phyloP scores from a whole-genome alignment of 2,113 vertebrate species.

The Morone chrysops region DNA sequence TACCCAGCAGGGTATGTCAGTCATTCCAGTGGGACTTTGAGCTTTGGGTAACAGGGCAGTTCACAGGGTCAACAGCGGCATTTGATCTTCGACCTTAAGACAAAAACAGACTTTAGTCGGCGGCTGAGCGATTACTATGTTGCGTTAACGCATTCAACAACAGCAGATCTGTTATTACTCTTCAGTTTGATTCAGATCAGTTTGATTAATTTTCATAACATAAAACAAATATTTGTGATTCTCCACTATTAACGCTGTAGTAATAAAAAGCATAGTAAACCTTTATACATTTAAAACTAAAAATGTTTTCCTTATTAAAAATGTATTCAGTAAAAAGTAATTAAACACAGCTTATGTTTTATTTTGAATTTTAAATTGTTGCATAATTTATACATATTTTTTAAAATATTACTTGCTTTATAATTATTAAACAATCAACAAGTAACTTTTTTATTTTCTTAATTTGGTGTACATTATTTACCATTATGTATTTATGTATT shows the following conservation, averaged over 20 bases:
- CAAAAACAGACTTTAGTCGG: slow-evolving; percentile 56
- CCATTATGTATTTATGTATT: too few species aligned
- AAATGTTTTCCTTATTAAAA: too few species aligned
- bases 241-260: neutral
- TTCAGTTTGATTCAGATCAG: neutral
- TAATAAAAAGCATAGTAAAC: neutral
- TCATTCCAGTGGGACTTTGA: slow-evolving; percentile 20
- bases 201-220: neutral
- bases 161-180: slow-evolving; percentile 2
- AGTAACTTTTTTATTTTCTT: neutral
- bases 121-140: slow-evolving; percentile 34
- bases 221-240: neutral
- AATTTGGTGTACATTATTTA: too few species aligned
- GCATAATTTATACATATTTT: neutral
- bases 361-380: neutral
- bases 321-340: too few species aligned
- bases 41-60: slow-evolving; percentile 50
- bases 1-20: slow-evolving; percentile 17
- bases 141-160: slow-evolving; percentile 35
- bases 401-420: neutral
- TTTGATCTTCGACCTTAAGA: slow-evolving; percentile 66
- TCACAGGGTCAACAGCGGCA: slow-evolving; percentile 51
- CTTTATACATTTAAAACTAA: too few species aligned
- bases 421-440: neutral
- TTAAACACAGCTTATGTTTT: neutral